phyloP scores from a whole-genome alignment of 2,888 invertebrate species.

The Digitonthophagus gazella region DNA sequence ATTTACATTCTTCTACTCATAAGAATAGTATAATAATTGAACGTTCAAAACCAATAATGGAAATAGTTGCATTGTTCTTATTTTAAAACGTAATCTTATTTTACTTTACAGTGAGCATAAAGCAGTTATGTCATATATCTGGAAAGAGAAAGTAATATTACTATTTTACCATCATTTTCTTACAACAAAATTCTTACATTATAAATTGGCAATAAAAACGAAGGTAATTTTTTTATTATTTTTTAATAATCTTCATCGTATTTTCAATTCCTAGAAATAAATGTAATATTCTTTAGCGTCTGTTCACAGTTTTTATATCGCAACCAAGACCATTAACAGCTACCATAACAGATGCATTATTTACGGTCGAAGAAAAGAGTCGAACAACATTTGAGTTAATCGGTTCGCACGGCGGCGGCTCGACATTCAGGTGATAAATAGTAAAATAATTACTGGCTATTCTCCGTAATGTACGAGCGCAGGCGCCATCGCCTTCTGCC shows the following conservation, averaged over 20 bases:
- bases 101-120: too few relatives aligned
- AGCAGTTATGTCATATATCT: too few relatives aligned
- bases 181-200: too few relatives aligned
- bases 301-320: neutral
- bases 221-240: too few relatives aligned
- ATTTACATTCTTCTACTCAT: too few relatives aligned
- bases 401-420: neutral
- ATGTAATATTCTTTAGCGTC: neutral
- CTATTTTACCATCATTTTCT: too few relatives aligned
- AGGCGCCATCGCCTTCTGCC: slow-evolving; percentile 6
- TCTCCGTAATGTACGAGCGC: slow-evolving; percentile 10
- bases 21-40: too few relatives aligned
- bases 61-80: too few relatives aligned
- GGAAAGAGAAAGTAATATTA: too few relatives aligned
- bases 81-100: too few relatives aligned
- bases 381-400: slow-evolving; percentile 8
- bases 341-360: neutral
- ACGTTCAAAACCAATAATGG: too few relatives aligned
- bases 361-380: neutral
- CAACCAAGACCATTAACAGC: neutral
- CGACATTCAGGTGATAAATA: slow-evolving; percentile 11
- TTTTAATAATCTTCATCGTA: neutral
- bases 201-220: neutral
- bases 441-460: slow-evolving; percentile 13
- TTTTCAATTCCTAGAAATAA: neutral